phyloP scores from a whole-genome alignment of 37 sponge, comb jelly and placozoan genomes.

The Diacarnus erythraeanus region DNA sequence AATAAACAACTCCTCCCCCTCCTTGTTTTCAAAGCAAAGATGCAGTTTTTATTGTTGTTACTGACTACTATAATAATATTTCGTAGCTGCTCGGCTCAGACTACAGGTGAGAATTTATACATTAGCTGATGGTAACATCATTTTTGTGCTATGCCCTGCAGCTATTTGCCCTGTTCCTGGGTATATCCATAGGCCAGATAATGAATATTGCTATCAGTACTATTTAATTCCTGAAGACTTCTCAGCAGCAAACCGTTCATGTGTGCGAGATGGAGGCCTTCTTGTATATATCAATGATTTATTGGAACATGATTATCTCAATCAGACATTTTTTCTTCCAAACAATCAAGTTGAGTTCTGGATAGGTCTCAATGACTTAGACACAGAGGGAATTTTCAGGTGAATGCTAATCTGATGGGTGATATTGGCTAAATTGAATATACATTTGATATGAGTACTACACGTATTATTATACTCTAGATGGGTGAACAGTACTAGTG shows the following conservation, averaged over 20 bases:
- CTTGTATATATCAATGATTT: conserved; percentile 33
- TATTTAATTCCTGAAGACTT: conserved; percentile 8
- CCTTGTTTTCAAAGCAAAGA: not conserved
- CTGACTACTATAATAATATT: not conserved
- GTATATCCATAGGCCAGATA: not conserved
- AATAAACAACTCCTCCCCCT: not conserved
- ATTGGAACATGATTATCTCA: conserved; percentile 40
- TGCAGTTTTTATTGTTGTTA: not conserved
- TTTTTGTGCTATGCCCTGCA: too few relatives aligned
- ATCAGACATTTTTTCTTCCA: not conserved
- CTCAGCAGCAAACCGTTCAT: conserved; percentile 35
- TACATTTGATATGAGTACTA: not conserved
- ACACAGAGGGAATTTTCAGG: conserved; percentile 56
- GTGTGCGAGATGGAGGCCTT: conserved; percentile 29
- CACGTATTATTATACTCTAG: not conserved
- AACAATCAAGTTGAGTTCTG: conserved; percentile 30
- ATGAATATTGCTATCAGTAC: conserved; percentile 43
- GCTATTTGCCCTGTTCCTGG: conserved; percentile 23
- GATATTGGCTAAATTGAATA: not conserved
- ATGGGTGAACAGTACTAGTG: conserved; percentile 7
- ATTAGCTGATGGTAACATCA: not conserved
- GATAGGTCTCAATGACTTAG: conserved; percentile 71
- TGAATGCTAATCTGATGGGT: conserved; percentile 10
- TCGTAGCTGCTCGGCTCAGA: not conserved
- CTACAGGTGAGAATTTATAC: not conserved